Evolutionary conservation across 2,888 invertebrate species (phyloP), one percentile per base, ranked within the genome.

Genomic region (Hartigia nigra): DNA sequence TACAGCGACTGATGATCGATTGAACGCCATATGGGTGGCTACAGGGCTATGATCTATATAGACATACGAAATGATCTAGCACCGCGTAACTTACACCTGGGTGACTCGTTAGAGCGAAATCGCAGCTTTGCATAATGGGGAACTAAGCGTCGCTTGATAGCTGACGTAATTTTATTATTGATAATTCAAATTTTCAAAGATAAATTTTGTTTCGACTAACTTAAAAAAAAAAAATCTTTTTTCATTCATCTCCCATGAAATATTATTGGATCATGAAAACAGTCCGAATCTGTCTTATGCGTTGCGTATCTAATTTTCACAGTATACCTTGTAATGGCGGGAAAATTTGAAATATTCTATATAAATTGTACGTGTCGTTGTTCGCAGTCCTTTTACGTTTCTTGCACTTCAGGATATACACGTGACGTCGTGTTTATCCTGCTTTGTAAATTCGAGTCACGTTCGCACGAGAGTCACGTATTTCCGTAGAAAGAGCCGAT

Each of bases 1-100:
- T 55, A 55, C 55, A 23, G 55, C 72, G 34, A 23, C 72, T 72
- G 31, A 34, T 72, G 72, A 72, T 72, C 72, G 72, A 72, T 72
- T 23, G 72, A 72, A 31, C 72, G 72, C 32, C 32, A 32, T 34
- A 72, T 34, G 72, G 72, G 72, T 32, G 32, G 31, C 72, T 72
- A 72, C 72, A 34, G 9, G 12, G 34, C 14, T n/a, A 72, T 72
- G 72, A 72, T 72, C 72, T 72, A 72, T 55, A 55, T 55, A 55
- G 23, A 55, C 23, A 55, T 55, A 55, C 23, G 72, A 31, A 72
- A 72, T 72, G 72, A 72, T 72, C 72, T 72, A 72, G 72, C 31
- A 12, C 72, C 72, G 72, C 4, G 34, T 34, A 34, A 32, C 72
- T 14, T 32, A 9, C 72, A 72, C 72, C 72, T 72, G 72, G 72